Base-by-base conservation (phyloP, 1,140 invertebrate species). In the Cheumatopsyche charites region DNA sequence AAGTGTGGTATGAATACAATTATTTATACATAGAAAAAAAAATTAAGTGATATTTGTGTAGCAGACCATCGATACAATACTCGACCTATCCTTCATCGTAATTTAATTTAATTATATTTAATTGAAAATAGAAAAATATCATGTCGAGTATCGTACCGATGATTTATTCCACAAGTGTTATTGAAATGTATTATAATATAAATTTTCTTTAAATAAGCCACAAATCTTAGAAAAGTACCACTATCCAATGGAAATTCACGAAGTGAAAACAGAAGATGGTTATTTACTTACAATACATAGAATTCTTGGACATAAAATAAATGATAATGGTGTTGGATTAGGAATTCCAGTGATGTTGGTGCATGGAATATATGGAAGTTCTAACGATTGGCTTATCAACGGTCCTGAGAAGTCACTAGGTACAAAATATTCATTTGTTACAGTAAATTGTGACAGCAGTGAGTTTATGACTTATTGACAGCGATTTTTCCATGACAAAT, bases 241-340 rank as follows among this genome's bases (percentile, higher is more conserved):
- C 4, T 87, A 88, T 70, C 78, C 79, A 1, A 80, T 79, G 4
- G 86, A 88, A 78, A 79, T 79, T 43, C 81, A 86, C 71, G 73
- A 79, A 43, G 80, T 88, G 0, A 73, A 79, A n/a, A 89, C 87
- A 0, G 75, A 81, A 21, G 88, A 90, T 76, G 87, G 87, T 12
- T 90, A 89, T 73, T 80, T 88, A 2, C 77, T 90, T 49, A 84
- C 83, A 68, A 67, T 88, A 41, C 84, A 88, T 76, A 79, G 88
- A 62, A 88, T 90, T 65, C 82, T 83, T 1, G 76, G 81, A 11
- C 77, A 79, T 62, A 21, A 15, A 17, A 15, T 23, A 11, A 36
- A 6, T 63, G 7, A 19, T 29, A 77, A 86, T 76, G 3, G 5
- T 7, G 36, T 36, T 47, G n/a, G n/a, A 12, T 12, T 2, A 6